Conservation (phyloP, 2,888 invertebrate species). For the Morpho helenor region DNA sequence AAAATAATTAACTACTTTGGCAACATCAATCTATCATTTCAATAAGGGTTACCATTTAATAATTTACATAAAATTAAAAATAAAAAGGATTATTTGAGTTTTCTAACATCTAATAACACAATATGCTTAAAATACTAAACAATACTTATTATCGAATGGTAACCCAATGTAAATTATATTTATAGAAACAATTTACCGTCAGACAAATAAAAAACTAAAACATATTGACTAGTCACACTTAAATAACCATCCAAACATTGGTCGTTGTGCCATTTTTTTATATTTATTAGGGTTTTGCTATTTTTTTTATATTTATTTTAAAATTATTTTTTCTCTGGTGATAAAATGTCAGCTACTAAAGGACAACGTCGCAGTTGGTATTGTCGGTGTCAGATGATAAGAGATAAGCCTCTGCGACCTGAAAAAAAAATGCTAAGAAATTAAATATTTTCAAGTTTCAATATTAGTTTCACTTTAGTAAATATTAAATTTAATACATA, state of each 20-base stretch:
- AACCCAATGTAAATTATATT: neutral
- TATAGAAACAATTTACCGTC: constrained; percentile 30
- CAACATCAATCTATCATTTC: neutral
- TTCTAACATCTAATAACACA: constrained; percentile 13
- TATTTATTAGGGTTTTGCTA: constrained; percentile 59
- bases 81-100: neutral
- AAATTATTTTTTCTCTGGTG: constrained; percentile 23
- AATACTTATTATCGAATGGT: constrained; percentile 1
- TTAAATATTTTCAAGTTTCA: constrained; percentile 87
- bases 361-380: constrained; percentile 55
- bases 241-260: constrained; percentile 66
- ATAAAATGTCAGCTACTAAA: constrained; percentile 1
- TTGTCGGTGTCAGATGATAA: constrained; percentile 72
- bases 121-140: neutral
- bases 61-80: neutral
- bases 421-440: constrained; percentile 41
- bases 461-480: too few relatives aligned
- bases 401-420: constrained; percentile 37
- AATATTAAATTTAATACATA: too few relatives aligned
- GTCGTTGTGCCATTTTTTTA: constrained; percentile 78
- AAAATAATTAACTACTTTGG: constrained; percentile 4
- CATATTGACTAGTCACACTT: constrained; percentile 61
- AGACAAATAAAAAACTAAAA: constrained; percentile 28
- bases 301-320: constrained; percentile 60
- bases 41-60: neutral